Base-by-base conservation (phyloP, 2,888 invertebrate genomes). In the Bembecia ichneumoniformis region DNA sequence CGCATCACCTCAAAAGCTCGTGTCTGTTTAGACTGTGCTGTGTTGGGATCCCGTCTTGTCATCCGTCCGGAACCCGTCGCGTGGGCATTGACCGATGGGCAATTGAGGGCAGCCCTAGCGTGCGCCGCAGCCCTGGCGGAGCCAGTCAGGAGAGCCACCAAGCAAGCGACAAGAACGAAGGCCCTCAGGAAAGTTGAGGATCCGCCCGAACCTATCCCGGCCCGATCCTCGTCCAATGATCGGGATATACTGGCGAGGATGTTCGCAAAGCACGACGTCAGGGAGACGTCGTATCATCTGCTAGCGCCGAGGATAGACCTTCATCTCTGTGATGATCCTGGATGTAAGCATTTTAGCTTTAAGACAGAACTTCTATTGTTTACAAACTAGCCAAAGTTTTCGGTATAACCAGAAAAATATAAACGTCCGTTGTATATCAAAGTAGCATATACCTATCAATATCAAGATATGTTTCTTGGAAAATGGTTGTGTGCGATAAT, bases 231-330 rank as follows among this genome's bases (percentile, higher is more conserved):
- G 54, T 71, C 67, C 15, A 79, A 72, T 54, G 87, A 72, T 54
- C 80, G 68, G 51, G 87, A 86, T 55, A 71, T 87, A 3, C 52
- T 88, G 0, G 89, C 89, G 51, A 91, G 92, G 58, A 89, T 94
- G 77, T 98, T 97, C 81, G 90, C 92, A 34, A 90, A 91, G 47
- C 96, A 95, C 74, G 98, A 99, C 87, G 96, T 99, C n/a, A 89
- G 94, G 0, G 98, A 99, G 84, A 99, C 99, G 0, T 99, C 98
- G 0, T 98, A 98, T 87, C 99, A 99, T 78, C 92, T 99, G 71
- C 90, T 95, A 48, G 95, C 95, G 51, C 96, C 96, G 55, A 91
- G 96, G 66, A 95, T 99, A 64, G 98, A 99, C 82, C 88, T 99
- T 53, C 99, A 99, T 80, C 89, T 99, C 35, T 98, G 97, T 71